Evolutionary conservation across 92 coral and sea anemone species (phyloP).

Genomic region (Paragorgia papillata): DNA sequence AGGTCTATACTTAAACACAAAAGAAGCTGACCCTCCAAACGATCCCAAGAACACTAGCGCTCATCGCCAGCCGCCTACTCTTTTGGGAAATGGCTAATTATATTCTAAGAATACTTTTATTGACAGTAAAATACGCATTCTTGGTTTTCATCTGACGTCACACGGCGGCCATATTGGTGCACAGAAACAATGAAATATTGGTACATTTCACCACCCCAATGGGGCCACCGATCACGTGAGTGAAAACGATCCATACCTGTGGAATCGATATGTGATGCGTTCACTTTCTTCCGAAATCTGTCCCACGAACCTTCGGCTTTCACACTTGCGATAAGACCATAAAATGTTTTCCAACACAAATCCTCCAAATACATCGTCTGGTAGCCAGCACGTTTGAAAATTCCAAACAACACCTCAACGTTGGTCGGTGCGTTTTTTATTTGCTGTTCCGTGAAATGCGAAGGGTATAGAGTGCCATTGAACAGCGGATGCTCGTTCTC

Average conservation of each 20-base stretch:
- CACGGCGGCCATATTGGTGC: too few relatives aligned
- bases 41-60: too few relatives aligned
- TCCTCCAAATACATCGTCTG: conserved; percentile 86
- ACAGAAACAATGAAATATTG: too few relatives aligned
- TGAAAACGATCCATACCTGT: too few relatives aligned
- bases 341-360: conserved; percentile 74
- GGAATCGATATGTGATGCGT: conserved; percentile 55
- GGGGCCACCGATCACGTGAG: too few relatives aligned
- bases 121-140: background rate
- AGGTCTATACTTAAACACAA: too few relatives aligned
- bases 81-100: background rate
- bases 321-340: conserved; percentile 70
- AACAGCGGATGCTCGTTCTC: conserved; percentile 40
- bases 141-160: too few relatives aligned
- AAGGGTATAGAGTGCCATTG: conserved; percentile 35
- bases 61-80: too few relatives aligned
- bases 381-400: conserved; percentile 73
- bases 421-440: conserved; percentile 34
- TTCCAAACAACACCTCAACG: conserved; percentile 67
- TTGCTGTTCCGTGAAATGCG: conserved; percentile 12
- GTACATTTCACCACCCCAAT: too few relatives aligned
- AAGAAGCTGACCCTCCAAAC: too few relatives aligned
- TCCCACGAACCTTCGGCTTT: conserved; percentile 55
- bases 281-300: conserved; percentile 34
- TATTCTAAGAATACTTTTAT: background rate